Evolutionary conservation across 2,797 vertebrate species (phyloP).

Genomic region (Onychomys leucogaster): DNA sequence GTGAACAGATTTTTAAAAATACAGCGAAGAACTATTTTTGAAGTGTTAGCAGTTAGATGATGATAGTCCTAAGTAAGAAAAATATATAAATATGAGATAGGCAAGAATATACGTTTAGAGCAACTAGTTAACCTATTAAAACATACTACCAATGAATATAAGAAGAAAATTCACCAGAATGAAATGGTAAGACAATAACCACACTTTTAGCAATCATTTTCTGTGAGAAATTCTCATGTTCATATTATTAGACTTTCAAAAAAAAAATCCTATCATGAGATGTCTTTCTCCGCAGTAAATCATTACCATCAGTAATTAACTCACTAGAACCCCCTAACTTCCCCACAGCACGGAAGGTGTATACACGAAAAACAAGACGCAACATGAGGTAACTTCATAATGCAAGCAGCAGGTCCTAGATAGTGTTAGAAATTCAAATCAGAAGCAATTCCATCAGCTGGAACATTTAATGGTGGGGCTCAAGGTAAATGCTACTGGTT

Average conservation of each 20-base stretch:
- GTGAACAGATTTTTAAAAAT: slow-evolving; percentile 57
- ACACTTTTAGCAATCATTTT: slow-evolving; percentile 22
- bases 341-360: background rate
- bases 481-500: background rate
- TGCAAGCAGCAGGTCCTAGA: background rate
- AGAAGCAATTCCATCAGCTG: background rate
- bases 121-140: slow-evolving; percentile 34
- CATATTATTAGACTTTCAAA: background rate
- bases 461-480: background rate
- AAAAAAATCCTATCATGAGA: background rate
- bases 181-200: slow-evolving; percentile 16
- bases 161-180: slow-evolving; percentile 41
- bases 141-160: background rate
- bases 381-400: background rate
- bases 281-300: background rate
- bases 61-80: slow-evolving; percentile 19
- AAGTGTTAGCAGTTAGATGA: slow-evolving; percentile 62
- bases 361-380: background rate
- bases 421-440: background rate
- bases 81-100: background rate
- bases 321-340: background rate
- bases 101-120: slow-evolving; percentile 43
- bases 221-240: slow-evolving; percentile 22
- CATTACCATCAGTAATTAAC: background rate
- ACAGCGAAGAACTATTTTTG: slow-evolving; percentile 48